Base-by-base conservation (phyloP, 2,888 invertebrate genomes). In the Neocrepidodera transversa region DNA sequence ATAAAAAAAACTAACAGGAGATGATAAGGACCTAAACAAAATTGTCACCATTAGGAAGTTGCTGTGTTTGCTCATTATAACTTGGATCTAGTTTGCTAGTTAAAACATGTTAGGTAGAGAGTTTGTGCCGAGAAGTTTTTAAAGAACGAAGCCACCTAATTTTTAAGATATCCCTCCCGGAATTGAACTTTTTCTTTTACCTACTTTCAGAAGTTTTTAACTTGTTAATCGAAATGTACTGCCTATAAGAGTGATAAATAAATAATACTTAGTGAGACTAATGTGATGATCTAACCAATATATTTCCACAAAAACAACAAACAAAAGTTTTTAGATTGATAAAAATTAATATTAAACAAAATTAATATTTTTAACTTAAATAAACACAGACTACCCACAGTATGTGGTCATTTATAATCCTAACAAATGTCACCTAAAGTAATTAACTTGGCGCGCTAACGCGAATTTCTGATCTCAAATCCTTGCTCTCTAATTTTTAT, bases 31-130 rank as follows among this genome's bases (percentile, higher is more conserved):
- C n/a, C 14, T n/a, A 23, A 20, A 45, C 45, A 26, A 54, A 38
- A 54, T 54, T 54, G 45, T 54, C 45, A n/a, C 26, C 36, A 26
- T 45, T 54, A 47, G 6, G 36, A 40, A 54, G 54, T 54, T 54
- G 23, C 7, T 10, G 36, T 54, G 36, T 54, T 54, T 47, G 45
- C 45, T 54, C 54, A 54, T 54, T 54, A 54, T 45, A 53, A 53
- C 35, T 53, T 53, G 23, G 45, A n/a, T 53, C 53, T 35, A 54
- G 54, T 45, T 47, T 45, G 54, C 54, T 47, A 47, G 54, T 47
- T 54, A 54, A 54, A 36, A 54, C 54, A 54, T 47, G 38, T 23
- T 54, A 16, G 40, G 20, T 45, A 30, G 35, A 54, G 45, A 45
- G 43, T 54, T 45, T 47, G n/a, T n/a, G 36, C 28, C 14, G 11